Base-by-base conservation (phyloP, 1,140 invertebrate species). In the Hylaeus anthracinus region DNA sequence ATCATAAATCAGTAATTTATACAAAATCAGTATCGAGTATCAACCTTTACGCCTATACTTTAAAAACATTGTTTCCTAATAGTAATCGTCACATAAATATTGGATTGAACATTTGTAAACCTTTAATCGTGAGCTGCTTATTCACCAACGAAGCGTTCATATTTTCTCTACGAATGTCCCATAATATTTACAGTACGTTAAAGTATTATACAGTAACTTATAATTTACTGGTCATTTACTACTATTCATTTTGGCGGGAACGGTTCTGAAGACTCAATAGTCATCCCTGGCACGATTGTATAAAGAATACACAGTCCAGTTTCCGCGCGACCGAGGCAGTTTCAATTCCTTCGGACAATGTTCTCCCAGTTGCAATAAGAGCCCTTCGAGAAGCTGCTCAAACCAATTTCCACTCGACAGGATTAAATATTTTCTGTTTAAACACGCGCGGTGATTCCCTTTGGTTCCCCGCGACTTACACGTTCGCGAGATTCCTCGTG, bases 381-480 rank as follows among this genome's bases (percentile, higher is more conserved):
- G 51, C n/a, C 3, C 48, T 37, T 15, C 9, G 26, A 26, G 39
- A 39, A 43, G 39, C 39, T 12, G 15, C 55, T 56, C 53, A 8
- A 75, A 45, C 12, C 51, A 37, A 75, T 75, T 14, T 37, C 41
- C 41, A 12, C 41, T 67, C 41, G 12, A 51, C 26, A 45, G 63
- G 51, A 75, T 75, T 56, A 75, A 75, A 75, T 75, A 56, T 75
- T 75, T 75, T 75, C 63, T 37, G 41, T 67, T 75, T 12, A 75
- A 75, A 75, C 73, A 56, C 12, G 6, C 41, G 41, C 41, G 39
- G 41, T 45, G 63, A 43, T 45, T 75, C 37, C 15, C 39, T 75
- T 56, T 75, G 51, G 12, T 75, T 66, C 55, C n/a, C 15, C 73
- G 12, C n/a, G 0, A 43, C 15, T 2, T 12, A 5, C 72, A 53